Evolutionary conservation across 2,888 invertebrate genomes (phyloP), one percentile per base, ranked within the genome.

Genomic region (Taphrorychus bicolor): DNA sequence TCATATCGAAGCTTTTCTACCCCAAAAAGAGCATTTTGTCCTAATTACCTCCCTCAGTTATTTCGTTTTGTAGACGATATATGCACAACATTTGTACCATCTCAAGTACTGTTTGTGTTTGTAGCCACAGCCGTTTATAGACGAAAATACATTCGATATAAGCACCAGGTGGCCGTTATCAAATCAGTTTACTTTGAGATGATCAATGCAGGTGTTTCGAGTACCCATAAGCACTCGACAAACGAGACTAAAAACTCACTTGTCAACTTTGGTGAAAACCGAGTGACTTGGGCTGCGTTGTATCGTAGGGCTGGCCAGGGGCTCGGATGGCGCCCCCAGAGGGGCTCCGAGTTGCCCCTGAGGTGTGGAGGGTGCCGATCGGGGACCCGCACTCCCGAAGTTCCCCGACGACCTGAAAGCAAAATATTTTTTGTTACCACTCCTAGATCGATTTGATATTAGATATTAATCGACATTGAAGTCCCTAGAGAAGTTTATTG

Each of bases 351-450:
- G 87, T 66, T 78, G 73, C 69, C 79, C 78, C 79, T 88, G 85
- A 78, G 89, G 89, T 81, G 89, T 89, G 83, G 87, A 87, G 81
- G 89, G 89, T 74, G 89, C 89, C 79, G 89, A 89, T 80, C 88
- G 88, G 74, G 88, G 88, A 78, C 87, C 88, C 82, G 84, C 82
- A 78, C 80, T 79, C 77, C 86, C 59, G 80, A 87, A 87, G 83
- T 87, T 88, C 77, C 87, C 86, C 79, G 87, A 87, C 77, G 87
- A 88, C 87, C 87, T 87, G 84, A 24, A 85, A 76, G 53, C 69
- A 72, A 45, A 2, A 51, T 32, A 19, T 7, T n/a, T 1, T 32
- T 32, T 11, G 3, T 32, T n/a, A n/a, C n/a, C n/a, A n/a, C n/a
- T n/a, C n/a, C n/a, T n/a, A n/a, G n/a, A n/a, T 32, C 32, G 32